Conservation (phyloP, 2,113 vertebrate genomes). For the Panthera tigris region DNA sequence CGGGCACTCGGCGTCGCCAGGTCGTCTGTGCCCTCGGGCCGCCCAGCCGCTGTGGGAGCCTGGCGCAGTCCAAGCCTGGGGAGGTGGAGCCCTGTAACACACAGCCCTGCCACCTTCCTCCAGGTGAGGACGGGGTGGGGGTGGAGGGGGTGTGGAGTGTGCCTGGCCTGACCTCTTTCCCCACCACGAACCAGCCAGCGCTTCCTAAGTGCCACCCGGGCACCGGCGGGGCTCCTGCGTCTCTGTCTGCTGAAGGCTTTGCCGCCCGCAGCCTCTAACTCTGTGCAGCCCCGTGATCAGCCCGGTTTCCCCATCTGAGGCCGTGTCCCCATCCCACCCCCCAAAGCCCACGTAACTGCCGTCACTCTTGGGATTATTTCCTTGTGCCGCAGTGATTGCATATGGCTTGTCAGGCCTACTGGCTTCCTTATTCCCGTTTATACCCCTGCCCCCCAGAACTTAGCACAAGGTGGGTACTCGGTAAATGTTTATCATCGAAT, state of each 20-base stretch:
- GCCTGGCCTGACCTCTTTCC: fast-evolving
- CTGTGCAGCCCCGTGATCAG: fast-evolving
- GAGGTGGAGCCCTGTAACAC: constrained; percentile 91
- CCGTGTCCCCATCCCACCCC: not conserved
- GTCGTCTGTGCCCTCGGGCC: constrained; percentile 91
- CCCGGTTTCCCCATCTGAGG: fast-evolving
- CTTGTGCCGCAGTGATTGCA: fast-evolving
- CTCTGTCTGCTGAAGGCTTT: not conserved
- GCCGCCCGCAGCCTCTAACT: fast-evolving
- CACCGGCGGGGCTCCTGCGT: fast-evolving
- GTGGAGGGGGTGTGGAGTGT: no score
- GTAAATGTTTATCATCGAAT: not conserved
- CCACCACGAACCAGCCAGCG: fast-evolving
- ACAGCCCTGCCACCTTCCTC: constrained; percentile 91
- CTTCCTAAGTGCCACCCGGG: not conserved
- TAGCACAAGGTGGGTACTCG: fast-evolving
- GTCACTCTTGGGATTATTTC: fast-evolving
- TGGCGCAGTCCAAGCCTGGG: constrained; percentile 84
- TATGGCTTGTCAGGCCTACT: not conserved
- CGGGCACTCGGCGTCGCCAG: constrained; percentile 91
- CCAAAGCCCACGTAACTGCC: not conserved
- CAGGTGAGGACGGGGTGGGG: constrained; percentile 85
- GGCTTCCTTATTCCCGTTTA: not conserved
- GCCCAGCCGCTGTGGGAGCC: constrained; percentile 84
- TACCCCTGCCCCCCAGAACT: no score